Conservation (phyloP, 92 coral and sea anemone species). For the Porites cylindrica region DNA sequence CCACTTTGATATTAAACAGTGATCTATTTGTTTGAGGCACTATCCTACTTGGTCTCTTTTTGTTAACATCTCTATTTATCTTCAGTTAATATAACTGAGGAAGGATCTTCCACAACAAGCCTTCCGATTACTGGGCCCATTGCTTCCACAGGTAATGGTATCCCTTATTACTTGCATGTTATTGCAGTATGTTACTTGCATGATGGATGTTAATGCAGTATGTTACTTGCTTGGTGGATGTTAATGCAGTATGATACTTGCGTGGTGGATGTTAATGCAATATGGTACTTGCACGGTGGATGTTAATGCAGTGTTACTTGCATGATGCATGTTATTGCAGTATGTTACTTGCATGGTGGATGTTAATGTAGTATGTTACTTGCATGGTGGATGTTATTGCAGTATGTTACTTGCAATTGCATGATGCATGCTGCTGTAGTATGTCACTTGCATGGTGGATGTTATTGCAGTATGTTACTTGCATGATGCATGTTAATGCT, state of each 20-base stretch:
- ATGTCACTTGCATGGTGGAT: no score
- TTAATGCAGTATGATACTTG: background rate
- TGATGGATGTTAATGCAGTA: background rate
- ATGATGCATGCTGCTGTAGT: no score
- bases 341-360: no score
- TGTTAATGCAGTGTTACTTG: no score
- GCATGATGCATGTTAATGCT: no score
- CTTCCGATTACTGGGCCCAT: background rate
- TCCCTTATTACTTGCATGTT: background rate
- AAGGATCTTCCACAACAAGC: background rate
- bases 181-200: background rate
- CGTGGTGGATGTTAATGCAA: background rate
- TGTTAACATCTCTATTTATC: constrained; percentile 4
- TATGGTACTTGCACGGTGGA: background rate
- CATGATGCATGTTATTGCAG: no score
- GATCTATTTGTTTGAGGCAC: background rate
- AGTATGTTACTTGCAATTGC: no score
- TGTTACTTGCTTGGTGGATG: no score
- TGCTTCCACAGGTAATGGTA: constrained; percentile 36
- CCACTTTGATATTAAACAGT: no score
- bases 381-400: no score
- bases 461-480: no score
- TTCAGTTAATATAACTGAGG: constrained; percentile 30
- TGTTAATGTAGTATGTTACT: no score
- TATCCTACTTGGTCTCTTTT: background rate